phyloP scores from a whole-genome alignment of 2,888 invertebrate genomes.

The Chorisops tibialis region DNA sequence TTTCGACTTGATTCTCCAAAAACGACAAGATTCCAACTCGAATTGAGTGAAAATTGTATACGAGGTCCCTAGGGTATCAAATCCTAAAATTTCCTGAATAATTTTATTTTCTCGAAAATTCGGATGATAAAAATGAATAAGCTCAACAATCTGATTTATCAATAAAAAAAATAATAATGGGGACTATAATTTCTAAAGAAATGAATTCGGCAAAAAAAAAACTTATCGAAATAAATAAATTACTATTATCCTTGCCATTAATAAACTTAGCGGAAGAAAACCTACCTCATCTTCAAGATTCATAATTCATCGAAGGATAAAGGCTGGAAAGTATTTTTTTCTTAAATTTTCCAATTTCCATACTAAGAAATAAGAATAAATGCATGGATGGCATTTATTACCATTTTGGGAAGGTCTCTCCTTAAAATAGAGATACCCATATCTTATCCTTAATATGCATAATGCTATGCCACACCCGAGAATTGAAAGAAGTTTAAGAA shows the following conservation, averaged over 20 bases:
- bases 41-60: too few species aligned
- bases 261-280: background rate
- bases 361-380: constrained; percentile 24
- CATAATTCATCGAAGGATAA: constrained; percentile 18
- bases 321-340: constrained; percentile 8
- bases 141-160: too few species aligned
- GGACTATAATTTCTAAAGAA: background rate
- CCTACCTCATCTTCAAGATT: constrained; percentile 9
- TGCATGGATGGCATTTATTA: constrained; percentile 26
- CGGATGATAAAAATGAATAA: too few species aligned
- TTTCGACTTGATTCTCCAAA: too few species aligned
- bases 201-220: background rate
- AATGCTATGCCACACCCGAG: constrained; percentile 17
- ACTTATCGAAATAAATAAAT: background rate
- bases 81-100: too few species aligned
- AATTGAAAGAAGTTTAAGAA: background rate
- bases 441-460: constrained; percentile 22
- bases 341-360: constrained; percentile 25
- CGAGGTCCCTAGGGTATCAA: too few species aligned
- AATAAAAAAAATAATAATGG: too few species aligned
- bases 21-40: too few species aligned
- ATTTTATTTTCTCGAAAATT: too few species aligned
- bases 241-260: constrained; percentile 19
- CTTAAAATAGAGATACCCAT: constrained; percentile 4
- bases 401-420: background rate